Evolutionary conservation across 2,888 invertebrate genomes (phyloP), one percentile per base, ranked within the genome.

Genomic region (Clusia tigrina): DNA sequence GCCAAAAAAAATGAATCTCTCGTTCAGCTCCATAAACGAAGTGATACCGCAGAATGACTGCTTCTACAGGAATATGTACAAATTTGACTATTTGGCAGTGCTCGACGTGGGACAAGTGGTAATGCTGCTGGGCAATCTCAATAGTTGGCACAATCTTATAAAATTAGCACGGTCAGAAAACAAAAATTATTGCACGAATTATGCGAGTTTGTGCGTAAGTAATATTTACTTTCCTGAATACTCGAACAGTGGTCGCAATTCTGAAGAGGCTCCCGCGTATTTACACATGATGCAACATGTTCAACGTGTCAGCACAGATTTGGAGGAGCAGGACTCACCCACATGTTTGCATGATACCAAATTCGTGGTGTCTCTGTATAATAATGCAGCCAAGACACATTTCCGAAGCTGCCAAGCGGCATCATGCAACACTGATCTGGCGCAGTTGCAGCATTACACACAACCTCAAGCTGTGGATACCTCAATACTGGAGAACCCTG

Each of bases 21-120:
- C 93, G 75, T 91, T 94, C 83, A 96, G 95, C 82, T 86, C 95
- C n/a, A 92, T 95, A 78, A 94, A 95, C 85, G 96, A 96, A 83
- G 86, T 96, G 67, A 92, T 96, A 73, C 94, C 95, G 15, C 96
- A 96, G 86, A 96, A 96, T 83, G 96, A 96, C 82, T 96, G 96
- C 80, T 87, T 96, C 66, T 96, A 96, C 85, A 90, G 93, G 77
- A 91, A 95, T 80, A 89, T 95, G 87, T 91, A 94, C 82, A 88
- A 89, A 69, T 95, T 95, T 83, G 89, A 91, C 69, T 94, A 92
- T 85, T 89, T 95, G 56, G 91, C 92, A 12, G 86, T 96, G 63
- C 86, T 95, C 62, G 96, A 96, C 80, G 90, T 94, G 66, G 96
- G 96, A 85, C 96, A 96, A 84, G 90, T 95, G 61, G 94, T 96